phyloP scores from a whole-genome alignment of 2,113 vertebrate genomes.

The Rhynchomys soricoides region DNA sequence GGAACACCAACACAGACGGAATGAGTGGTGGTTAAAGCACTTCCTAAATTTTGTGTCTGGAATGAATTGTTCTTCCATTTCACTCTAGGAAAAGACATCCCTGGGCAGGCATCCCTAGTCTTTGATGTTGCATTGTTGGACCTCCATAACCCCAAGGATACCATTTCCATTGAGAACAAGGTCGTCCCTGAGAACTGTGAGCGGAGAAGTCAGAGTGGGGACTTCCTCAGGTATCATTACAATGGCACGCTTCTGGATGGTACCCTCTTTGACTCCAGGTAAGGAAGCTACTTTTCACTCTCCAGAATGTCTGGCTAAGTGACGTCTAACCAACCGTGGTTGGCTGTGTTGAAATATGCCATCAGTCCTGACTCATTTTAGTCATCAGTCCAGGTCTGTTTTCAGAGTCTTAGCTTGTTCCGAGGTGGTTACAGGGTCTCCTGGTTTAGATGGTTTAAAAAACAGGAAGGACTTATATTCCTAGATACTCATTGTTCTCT shows the following conservation, averaged over 20 bases:
- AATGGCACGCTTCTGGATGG: conserved; percentile 96
- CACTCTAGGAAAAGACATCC: conserved; percentile 94
- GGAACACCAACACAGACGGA: background rate
- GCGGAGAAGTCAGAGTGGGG: conserved; percentile 90
- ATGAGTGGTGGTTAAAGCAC: background rate
- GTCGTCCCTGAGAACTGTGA: conserved; percentile 89
- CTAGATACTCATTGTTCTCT: background rate
- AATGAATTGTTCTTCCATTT: background rate
- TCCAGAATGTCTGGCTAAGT: background rate
- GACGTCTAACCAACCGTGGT: fast-evolving
- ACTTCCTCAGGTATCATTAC: conserved; percentile 98
- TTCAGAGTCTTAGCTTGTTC: conserved; percentile 16
- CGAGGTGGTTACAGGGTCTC: background rate
- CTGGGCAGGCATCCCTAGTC: conserved; percentile 95
- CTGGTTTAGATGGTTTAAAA: background rate
- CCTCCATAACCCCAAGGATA: conserved; percentile 97
- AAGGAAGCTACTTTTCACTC: background rate
- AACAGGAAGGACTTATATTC: background rate
- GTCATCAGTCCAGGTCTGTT: background rate
- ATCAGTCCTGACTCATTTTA: background rate
- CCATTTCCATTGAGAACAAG: conserved; percentile 90
- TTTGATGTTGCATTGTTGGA: conserved; percentile 96
- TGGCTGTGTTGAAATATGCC: background rate
- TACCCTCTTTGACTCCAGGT: conserved; percentile 98
- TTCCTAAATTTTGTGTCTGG: background rate